Evolutionary conservation across 2,888 invertebrate genomes (phyloP).

Genomic region (Apoderus coryli): DNA sequence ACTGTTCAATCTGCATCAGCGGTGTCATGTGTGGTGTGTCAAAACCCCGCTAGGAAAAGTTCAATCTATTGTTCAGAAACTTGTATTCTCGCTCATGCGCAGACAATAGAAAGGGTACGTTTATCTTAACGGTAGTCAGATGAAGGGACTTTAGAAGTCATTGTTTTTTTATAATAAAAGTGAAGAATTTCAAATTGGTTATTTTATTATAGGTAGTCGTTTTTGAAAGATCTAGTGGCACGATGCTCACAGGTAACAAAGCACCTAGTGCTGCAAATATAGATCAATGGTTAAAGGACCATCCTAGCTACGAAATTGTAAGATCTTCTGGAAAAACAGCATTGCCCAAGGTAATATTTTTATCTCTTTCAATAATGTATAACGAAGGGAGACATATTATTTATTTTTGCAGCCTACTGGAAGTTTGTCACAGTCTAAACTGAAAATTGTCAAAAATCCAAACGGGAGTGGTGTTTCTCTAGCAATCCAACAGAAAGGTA

Average conservation of each 20-base stretch:
- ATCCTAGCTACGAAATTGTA: constrained; percentile 79
- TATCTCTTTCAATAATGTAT: too few relatives aligned
- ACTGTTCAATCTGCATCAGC: constrained; percentile 11
- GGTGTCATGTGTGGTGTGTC: constrained; percentile 58
- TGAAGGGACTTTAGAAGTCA: not conserved
- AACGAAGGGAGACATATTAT: constrained; percentile 1
- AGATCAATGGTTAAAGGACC: constrained; percentile 69
- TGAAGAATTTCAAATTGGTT: too few relatives aligned
- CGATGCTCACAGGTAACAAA: constrained; percentile 56
- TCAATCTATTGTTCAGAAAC: constrained; percentile 82
- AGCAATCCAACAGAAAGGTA: constrained; percentile 28
- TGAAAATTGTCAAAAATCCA: constrained; percentile 29
- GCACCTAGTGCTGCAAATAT: constrained; percentile 72
- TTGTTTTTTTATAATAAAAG: too few relatives aligned
- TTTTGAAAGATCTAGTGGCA: constrained; percentile 69
- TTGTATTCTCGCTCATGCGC: constrained; percentile 75
- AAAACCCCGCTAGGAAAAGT: constrained; percentile 55
- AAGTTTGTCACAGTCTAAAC: constrained; percentile 27
- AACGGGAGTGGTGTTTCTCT: constrained; percentile 28
- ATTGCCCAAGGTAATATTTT: constrained; percentile 20
- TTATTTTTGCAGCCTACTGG: constrained; percentile 13
- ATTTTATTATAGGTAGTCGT: constrained; percentile 49
- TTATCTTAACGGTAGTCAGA: too few relatives aligned
- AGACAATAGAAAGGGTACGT: constrained; percentile 44
- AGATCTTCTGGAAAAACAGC: constrained; percentile 37